phyloP scores from a whole-genome alignment of 2,888 invertebrate genomes.

The Drosophila aldrichi region DNA sequence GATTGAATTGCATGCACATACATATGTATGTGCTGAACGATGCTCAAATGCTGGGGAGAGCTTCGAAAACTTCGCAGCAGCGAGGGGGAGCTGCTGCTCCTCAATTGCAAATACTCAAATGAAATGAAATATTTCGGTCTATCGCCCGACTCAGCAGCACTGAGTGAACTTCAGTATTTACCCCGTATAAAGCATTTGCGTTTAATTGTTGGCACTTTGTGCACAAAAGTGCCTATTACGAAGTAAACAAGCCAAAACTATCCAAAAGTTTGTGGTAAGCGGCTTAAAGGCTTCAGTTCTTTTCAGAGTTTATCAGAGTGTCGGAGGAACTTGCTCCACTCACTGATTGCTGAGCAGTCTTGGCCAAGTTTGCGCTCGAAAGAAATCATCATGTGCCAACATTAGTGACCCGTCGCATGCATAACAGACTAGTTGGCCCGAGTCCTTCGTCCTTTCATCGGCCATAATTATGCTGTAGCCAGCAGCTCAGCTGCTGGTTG shows the following conservation, averaged over 20 bases:
- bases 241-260: slow-evolving; percentile 56
- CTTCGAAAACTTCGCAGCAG: neutral
- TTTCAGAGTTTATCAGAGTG: slow-evolving; percentile 51
- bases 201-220: slow-evolving; percentile 51
- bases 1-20: neutral
- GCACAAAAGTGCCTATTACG: slow-evolving; percentile 44
- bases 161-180: slow-evolving; percentile 7
- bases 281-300: slow-evolving; percentile 51
- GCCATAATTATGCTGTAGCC: slow-evolving; percentile 56
- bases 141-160: neutral
- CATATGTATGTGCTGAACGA: neutral
- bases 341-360: slow-evolving; percentile 46
- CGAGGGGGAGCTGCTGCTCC: neutral
- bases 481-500: slow-evolving; percentile 10
- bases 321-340: slow-evolving; percentile 15
- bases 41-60: slow-evolving; percentile 1
- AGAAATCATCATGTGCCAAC: slow-evolving; percentile 60
- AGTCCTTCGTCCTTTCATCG: slow-evolving; percentile 46
- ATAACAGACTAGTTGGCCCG: slow-evolving; percentile 37
- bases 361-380: slow-evolving; percentile 46
- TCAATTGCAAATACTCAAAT: slow-evolving; percentile 2
- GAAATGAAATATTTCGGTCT: neutral
- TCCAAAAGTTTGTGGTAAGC: slow-evolving; percentile 39
- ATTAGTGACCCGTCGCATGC: slow-evolving; percentile 47
- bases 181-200: slow-evolving; percentile 20